phyloP scores from a whole-genome alignment of 2,888 invertebrate species.

The Malacosoma neustria region DNA sequence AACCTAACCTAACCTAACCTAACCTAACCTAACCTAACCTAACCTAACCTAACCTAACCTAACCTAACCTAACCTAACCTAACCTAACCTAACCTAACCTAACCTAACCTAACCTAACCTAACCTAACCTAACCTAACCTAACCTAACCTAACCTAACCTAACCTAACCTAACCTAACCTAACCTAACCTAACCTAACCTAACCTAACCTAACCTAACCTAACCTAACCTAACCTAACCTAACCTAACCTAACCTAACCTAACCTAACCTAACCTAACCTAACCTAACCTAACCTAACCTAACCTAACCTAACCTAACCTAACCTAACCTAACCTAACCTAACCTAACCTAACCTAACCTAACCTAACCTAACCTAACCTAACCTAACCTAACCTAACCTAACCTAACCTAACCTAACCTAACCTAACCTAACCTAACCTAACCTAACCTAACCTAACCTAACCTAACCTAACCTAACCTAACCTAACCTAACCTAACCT shows the following conservation, averaged over 20 bases:
- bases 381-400: too few relatives aligned
- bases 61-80: conserved; percentile 11
- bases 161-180: conserved; percentile 6
- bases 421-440: too few relatives aligned
- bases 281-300: too few relatives aligned
- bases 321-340: too few relatives aligned
- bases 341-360: too few relatives aligned
- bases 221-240: conserved; percentile 5
- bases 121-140: conserved; percentile 7
- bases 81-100: conserved; percentile 11
- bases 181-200: conserved; percentile 8
- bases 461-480: too few relatives aligned
- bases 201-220: conserved; percentile 8
- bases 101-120: conserved; percentile 9
- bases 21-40: conserved; percentile 12
- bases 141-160: conserved; percentile 5
- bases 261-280: too few relatives aligned
- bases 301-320: too few relatives aligned
- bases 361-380: too few relatives aligned
- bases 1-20: conserved; percentile 9
- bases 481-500: too few relatives aligned
- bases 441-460: background rate
- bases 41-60: conserved; percentile 10
- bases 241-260: too few relatives aligned
- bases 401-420: too few relatives aligned